phyloP scores from a whole-genome alignment of 2,113 vertebrate species.

The Odocoileus virginianus region DNA sequence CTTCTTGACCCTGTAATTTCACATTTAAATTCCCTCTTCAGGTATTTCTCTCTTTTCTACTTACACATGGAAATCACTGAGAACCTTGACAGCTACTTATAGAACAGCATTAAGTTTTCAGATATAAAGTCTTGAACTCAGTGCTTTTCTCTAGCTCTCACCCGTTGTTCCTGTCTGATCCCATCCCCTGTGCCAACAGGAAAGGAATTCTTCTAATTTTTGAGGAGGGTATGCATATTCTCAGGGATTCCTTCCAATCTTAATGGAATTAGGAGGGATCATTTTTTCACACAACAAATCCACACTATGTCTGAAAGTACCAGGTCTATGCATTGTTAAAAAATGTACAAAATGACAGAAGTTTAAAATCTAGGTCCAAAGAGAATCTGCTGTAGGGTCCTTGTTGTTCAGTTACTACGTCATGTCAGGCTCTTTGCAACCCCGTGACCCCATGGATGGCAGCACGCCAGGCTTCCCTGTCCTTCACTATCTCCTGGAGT shows the following conservation, averaged over 20 bases:
- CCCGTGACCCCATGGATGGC: background rate
- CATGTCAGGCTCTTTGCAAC: background rate
- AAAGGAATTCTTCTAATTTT: background rate
- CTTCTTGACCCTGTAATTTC: background rate
- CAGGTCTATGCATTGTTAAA: background rate
- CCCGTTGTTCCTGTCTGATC: accelerated
- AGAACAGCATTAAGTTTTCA: background rate
- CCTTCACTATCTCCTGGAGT: background rate
- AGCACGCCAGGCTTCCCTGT: background rate
- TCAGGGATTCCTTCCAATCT: background rate
- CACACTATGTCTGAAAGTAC: background rate
- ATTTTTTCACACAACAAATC: background rate
- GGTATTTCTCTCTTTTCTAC: background rate
- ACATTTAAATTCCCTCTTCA: background rate
- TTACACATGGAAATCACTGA: background rate
- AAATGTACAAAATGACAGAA: background rate
- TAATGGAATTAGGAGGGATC: background rate
- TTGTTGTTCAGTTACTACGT: background rate
- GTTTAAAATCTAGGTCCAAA: background rate
- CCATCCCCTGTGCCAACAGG: background rate
- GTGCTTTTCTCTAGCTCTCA: background rate
- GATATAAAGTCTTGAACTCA: background rate
- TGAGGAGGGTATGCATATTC: background rate
- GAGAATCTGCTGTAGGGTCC: background rate
- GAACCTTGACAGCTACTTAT: background rate